Evolutionary conservation across 2,888 invertebrate species (phyloP).

Genomic region (Germaria angustata): DNA sequence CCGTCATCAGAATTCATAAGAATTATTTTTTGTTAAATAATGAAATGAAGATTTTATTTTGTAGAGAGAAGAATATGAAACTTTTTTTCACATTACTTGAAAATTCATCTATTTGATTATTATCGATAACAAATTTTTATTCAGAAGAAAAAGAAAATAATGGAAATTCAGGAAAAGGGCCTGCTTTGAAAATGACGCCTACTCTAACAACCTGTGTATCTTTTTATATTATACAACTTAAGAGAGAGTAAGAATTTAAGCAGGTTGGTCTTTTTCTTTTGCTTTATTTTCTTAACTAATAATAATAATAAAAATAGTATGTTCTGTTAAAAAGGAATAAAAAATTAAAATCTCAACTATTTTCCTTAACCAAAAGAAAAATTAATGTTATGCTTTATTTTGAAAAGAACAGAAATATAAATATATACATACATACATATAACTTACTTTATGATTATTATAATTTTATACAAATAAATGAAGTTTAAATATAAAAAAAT

Average conservation of each 20-base stretch:
- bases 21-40: slow-evolving; percentile 65
- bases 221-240: not conserved
- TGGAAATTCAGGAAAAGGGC: not conserved
- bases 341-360: not conserved
- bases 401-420: slow-evolving; percentile 58
- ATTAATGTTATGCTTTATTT: slow-evolving; percentile 58
- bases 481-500: slow-evolving; percentile 50
- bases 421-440: slow-evolving; percentile 16
- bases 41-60: slow-evolving; percentile 59
- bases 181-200: slow-evolving; percentile 47
- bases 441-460: slow-evolving; percentile 59
- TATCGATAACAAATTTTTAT: slow-evolving; percentile 6
- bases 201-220: slow-evolving; percentile 27
- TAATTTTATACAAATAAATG: slow-evolving; percentile 67
- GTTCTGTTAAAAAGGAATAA: slow-evolving; percentile 2
- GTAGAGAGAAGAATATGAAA: slow-evolving; percentile 55
- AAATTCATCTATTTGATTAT: slow-evolving; percentile 10
- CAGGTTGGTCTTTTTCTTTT: slow-evolving; percentile 38
- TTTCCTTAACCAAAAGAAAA: slow-evolving; percentile 34
- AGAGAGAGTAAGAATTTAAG: slow-evolving; percentile 27
- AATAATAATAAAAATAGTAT: too few species aligned
- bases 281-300: slow-evolving; percentile 18
- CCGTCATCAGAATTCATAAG: slow-evolving; percentile 40
- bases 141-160: not conserved
- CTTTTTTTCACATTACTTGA: slow-evolving; percentile 6